phyloP scores from a whole-genome alignment of 2,113 vertebrate genomes.

The Notarius quadriscutis region DNA sequence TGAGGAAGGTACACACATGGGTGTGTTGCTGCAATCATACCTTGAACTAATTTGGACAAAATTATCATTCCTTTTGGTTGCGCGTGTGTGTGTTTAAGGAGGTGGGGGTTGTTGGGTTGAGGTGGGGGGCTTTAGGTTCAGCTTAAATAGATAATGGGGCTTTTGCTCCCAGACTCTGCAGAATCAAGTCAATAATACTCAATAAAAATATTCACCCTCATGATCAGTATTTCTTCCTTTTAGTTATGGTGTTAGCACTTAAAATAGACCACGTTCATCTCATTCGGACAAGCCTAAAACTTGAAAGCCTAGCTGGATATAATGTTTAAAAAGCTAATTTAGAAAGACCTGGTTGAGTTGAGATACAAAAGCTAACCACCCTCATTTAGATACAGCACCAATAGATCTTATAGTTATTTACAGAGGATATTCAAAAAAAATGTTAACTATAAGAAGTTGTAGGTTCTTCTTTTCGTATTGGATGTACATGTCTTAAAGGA shows the following conservation, averaged over 20 bases:
- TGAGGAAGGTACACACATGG: not conserved
- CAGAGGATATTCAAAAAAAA: not conserved
- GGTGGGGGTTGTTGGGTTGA: not conserved
- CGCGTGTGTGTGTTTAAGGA: too few relatives aligned
- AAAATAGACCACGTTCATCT: not conserved
- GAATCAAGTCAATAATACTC: not conserved
- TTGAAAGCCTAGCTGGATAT: not conserved
- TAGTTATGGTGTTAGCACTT: not conserved
- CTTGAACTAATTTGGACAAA: not conserved
- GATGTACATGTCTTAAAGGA: conserved; percentile 30
- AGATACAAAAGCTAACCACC: not conserved
- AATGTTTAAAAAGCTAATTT: not conserved
- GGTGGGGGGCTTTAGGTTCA: not conserved
- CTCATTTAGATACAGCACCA: not conserved
- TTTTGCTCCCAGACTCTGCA: not conserved
- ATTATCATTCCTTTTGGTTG: not conserved
- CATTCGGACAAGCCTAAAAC: not conserved
- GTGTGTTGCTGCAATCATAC: not conserved
- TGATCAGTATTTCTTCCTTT: not conserved
- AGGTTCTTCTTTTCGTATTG: conserved; percentile 5
- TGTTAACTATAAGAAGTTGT: not conserved
- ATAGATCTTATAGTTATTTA: not conserved
- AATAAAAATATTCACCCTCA: not conserved
- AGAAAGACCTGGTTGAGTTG: not conserved
- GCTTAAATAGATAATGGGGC: not conserved